Conservation (phyloP, 2,888 invertebrate species). For the Idaea aversata region DNA sequence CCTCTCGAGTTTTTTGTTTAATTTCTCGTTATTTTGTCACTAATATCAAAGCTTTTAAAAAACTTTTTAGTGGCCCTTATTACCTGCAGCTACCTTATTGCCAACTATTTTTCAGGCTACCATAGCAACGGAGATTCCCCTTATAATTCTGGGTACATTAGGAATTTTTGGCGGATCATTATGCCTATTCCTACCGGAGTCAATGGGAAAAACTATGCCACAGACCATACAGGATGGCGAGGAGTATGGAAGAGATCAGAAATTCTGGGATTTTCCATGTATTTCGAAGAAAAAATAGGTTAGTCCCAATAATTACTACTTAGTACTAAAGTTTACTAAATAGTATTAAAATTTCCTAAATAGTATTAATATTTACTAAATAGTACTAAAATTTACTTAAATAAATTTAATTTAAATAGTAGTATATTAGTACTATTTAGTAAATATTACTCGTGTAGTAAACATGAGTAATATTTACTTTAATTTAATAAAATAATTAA, state of each 20-base stretch:
- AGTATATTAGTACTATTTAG: no score
- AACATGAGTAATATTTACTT: no score
- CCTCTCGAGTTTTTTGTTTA: no score
- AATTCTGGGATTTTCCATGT: conserved; percentile 90
- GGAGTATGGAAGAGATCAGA: conserved; percentile 89
- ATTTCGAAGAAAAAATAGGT: conserved; percentile 47
- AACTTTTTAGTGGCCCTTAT: no score
- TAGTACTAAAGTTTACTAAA: background rate
- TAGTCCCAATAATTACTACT: background rate
- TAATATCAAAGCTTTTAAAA: no score
- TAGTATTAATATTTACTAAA: no score
- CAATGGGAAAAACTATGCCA: conserved; percentile 89
- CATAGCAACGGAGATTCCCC: conserved; percentile 85
- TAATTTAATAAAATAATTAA: no score
- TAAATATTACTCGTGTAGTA: no score
- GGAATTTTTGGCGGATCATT: conserved; percentile 88
- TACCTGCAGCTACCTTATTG: background rate
- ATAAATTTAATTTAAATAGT: no score
- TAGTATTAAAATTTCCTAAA: no score
- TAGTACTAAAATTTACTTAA: no score
- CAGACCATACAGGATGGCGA: conserved; percentile 93
- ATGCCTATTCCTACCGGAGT: conserved; percentile 90
- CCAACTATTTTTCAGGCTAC: conserved; percentile 79
- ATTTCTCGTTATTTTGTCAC: no score
- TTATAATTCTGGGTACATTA: conserved; percentile 87